Base-by-base conservation (phyloP, 35 echinoderm and acorn worm species). In the Hemicentrotus pulcherrimus region DNA sequence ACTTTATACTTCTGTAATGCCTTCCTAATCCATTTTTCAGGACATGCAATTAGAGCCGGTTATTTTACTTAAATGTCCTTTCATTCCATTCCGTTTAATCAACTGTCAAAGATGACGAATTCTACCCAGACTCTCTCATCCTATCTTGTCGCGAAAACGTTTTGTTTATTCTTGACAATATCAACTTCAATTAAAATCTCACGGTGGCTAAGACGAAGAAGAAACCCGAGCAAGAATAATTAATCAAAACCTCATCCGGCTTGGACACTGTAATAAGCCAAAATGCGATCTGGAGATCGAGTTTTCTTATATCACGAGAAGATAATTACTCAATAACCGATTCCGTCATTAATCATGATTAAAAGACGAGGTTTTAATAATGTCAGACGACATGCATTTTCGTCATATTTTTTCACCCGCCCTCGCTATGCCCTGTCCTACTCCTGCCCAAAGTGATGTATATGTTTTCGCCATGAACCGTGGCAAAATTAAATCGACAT, bases 131-230 rank as follows among this genome's bases (percentile, higher is more conserved):
- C 65, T 22, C 65, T n/a, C 65, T 28, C 65, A 78, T 78, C 65
- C 24, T 78, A 28, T 78, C 24, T 78, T 22, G 28, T 22, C 65
- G 65, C 65, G 8, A 78, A 78, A 78, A 78, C 22, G 65, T 78
- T 78, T 78, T 78, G 65, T 78, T 78, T 78, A 78, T 78, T 22
- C 5, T 78, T 22, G 65, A 78, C 18, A 78, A 78, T 78, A 78
- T 78, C 65, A 78, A 78, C 65, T 78, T 28, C 65, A 78, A 78
- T 78, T 78, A 78, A 78, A 78, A 78, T 78, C 65, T 78, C 65
- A 28, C 65, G 65, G 65, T 4, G 65, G 6, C 0, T 2, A 78
- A 78, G 65, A 78, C 19, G 65, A 78, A 78, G 28, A 78, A 78
- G 65, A 70, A 78, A 28, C 65, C 65, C 65, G 65, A 22, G 19